These are phyloP conservation scores for Spheniscus mendiculus DNA, from an alignment of 2,113 vertebrate genomes.

Conservation along the genomic window DNA sequence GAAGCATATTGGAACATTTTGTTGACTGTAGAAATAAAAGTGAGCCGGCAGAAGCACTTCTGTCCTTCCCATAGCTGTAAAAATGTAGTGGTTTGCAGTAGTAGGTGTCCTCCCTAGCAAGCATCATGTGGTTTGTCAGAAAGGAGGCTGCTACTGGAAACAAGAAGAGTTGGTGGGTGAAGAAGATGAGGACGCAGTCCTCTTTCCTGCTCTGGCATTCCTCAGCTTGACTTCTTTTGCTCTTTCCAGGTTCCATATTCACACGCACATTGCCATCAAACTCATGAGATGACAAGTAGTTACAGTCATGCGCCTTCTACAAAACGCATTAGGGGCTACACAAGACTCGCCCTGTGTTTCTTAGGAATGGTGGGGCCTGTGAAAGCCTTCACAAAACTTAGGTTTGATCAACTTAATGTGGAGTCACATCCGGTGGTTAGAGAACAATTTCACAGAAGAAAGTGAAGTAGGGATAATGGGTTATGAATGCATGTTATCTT, in stretches of 20 bases:
- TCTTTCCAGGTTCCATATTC: not conserved
- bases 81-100: not conserved
- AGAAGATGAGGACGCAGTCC: not conserved
- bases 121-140: not conserved
- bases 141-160: conserved; percentile 12
- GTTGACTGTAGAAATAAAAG: not conserved
- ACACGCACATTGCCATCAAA: not conserved
- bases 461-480: not conserved
- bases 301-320: not conserved
- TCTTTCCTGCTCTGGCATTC: not conserved
- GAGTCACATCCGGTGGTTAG: not conserved
- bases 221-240: conserved; percentile 42
- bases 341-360: not conserved
- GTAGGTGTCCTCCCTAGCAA: not conserved
- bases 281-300: not conserved
- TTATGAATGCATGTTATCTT: conserved; percentile 32
- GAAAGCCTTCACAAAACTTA: not conserved
- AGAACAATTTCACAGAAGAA: not conserved
- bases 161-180: not conserved
- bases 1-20: not conserved
- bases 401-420: not conserved
- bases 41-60: not conserved
- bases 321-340: not conserved
- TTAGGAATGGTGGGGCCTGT: not conserved
- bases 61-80: not conserved